Conservation (phyloP, 2,797 vertebrate species). For the Acestrorhynchus altus region DNA sequence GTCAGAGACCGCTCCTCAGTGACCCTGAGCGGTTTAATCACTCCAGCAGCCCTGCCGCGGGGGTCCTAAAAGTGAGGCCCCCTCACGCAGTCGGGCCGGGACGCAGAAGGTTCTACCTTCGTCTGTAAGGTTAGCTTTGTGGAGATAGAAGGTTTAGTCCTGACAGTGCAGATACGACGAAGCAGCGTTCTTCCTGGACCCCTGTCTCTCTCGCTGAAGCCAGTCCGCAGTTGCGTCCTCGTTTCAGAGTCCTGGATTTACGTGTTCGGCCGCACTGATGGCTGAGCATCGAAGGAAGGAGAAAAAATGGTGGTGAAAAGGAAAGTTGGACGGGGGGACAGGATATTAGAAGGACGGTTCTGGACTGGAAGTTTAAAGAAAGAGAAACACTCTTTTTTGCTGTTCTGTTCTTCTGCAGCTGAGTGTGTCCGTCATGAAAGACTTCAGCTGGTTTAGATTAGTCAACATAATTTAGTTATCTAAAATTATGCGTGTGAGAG, state of each 20-base stretch:
- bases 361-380: conserved; percentile 27
- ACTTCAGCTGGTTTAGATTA: conserved; percentile 52
- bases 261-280: conserved; percentile 39
- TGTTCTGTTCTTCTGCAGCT: conserved; percentile 39
- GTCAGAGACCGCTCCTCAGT: too few species aligned
- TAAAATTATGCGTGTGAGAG: conserved; percentile 27
- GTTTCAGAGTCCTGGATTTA: conserved; percentile 50
- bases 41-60: too few species aligned
- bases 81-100: too few species aligned
- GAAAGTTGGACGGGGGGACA: conserved; percentile 16
- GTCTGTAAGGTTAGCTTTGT: too few species aligned
- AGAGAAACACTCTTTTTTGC: conserved; percentile 22
- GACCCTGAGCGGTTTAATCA: too few species aligned
- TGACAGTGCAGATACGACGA: not conserved
- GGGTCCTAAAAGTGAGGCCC: too few species aligned
- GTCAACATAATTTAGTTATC: conserved; percentile 42
- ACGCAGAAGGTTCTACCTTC: too few species aligned
- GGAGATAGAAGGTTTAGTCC: too few species aligned
- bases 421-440: conserved; percentile 31
- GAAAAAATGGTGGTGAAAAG: conserved; percentile 15
- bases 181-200: conserved; percentile 18
- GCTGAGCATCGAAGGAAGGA: conserved; percentile 38
- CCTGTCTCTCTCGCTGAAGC: conserved; percentile 39
- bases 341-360: conserved; percentile 49
- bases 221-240: conserved; percentile 46